Base-by-base conservation (phyloP, 2,797 vertebrate genomes). In the Chelon auratus region DNA sequence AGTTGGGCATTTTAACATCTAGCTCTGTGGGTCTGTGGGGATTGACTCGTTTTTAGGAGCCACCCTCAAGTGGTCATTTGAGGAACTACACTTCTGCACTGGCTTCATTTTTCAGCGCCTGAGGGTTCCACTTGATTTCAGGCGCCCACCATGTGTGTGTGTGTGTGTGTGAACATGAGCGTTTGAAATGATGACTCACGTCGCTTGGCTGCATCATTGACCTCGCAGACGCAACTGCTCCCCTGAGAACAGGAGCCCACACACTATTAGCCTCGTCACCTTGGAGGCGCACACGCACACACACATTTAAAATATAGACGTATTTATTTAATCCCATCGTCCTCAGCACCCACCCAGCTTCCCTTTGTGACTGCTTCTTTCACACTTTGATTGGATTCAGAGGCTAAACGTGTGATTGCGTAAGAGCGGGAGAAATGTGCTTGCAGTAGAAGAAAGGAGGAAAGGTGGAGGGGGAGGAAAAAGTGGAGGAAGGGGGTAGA, bases 221-320 rank as follows among this genome's bases (percentile, higher is more conserved):
- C 75, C 78, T 78, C 66, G 12, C 65, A 78, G 63, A 75, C 70
- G 64, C 77, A 78, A 71, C 67, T 57, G 33, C 50, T 83, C 80
- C 75, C 22, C 17, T 11, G 80, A 68, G 79, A 78, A 33, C 14
- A 0, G 47, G 42, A 74, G 59, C 78, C 75, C 76, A 84, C 86
- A 80, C 80, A 78, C 71, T 37, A 62, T 84, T 84, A 87, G 78
- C 79, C 77, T 62, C 12, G 61, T 87, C 80, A 87, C 84, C 90
- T 81, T 56, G 68, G 59, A 48, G 72, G 30, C 47, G 30, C n/a
- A 12, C 59, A 51, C 57, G n/a, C n/a, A 52, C 58, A 45, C 58
- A 51, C 51, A 20, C 56, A 42, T 53, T 18, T n/a, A 39, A 42
- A 48, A 22, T 63, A 62, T 62, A 36, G 63, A 53, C 37, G 0